These are phyloP conservation scores for Catharus ustulatus DNA, from an alignment of 2,797 vertebrate genomes.

Conservation along the genomic window DNA sequence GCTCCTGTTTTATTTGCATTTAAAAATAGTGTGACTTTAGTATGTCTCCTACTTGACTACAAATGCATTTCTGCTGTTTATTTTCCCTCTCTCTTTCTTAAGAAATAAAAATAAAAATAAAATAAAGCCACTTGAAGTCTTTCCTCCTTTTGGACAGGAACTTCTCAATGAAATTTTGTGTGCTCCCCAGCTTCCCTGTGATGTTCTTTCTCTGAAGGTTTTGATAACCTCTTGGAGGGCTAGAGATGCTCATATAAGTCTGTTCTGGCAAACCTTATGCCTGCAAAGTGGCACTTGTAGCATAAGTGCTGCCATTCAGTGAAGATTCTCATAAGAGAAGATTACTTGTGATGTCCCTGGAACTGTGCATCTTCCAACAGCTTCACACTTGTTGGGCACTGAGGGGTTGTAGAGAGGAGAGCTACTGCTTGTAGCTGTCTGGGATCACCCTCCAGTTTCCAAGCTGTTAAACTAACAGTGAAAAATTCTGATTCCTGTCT, in stretches of 20 bases:
- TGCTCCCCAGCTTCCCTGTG: not conserved
- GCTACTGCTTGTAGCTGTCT: not conserved
- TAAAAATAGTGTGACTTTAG: not conserved
- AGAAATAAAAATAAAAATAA: not conserved
- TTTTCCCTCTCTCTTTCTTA: not conserved
- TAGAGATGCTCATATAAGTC: not conserved
- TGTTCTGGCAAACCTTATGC: not conserved
- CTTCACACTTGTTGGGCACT: not conserved
- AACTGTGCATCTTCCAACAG: fast-evolving
- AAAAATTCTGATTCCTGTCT: not conserved
- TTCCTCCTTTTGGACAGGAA: not conserved
- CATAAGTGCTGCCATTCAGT: not conserved
- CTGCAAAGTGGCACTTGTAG: not conserved
- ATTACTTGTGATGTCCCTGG: not conserved
- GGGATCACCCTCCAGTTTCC: not conserved
- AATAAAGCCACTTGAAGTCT: not conserved
- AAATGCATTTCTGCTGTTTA: not conserved
- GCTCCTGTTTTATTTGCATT: not conserved
- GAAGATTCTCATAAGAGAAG: not conserved
- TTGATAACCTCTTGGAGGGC: not conserved
- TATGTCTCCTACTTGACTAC: not conserved
- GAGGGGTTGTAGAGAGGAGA: not conserved
- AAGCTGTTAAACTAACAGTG: not conserved
- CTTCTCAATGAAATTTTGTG: not conserved
- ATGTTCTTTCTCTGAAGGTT: not conserved